Percentiles rank a stretch among this genome's conserved stretches.
phyloP scores from a whole-genome alignment of 2,888 invertebrate species.

The Drosophila siamana region DNA sequence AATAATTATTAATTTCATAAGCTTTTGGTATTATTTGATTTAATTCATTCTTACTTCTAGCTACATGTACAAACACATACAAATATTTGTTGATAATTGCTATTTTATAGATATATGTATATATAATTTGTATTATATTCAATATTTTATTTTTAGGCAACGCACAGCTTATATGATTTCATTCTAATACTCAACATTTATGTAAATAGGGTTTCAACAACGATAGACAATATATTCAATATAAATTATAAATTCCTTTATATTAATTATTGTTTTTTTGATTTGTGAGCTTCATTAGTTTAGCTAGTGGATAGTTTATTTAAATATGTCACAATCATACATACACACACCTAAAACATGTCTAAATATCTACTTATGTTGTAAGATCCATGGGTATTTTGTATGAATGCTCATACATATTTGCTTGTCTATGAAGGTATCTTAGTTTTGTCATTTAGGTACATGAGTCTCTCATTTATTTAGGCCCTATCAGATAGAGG shows the following conservation, averaged over 20 bases:
- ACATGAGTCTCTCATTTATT: constrained; percentile 80
- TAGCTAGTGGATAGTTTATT: constrained; percentile 24
- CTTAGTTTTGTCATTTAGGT: constrained; percentile 67
- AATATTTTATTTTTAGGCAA: constrained; percentile 40
- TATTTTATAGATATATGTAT: constrained; percentile 33
- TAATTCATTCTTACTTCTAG: constrained; percentile 54
- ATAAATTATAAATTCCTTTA: constrained; percentile 47
- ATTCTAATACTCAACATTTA: constrained; percentile 46
- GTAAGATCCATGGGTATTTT: constrained; percentile 22
- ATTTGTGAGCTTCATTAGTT: constrained; percentile 36
- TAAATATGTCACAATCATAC: constrained; percentile 46
- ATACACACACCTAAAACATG: constrained; percentile 63
- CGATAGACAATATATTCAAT: constrained; percentile 63
- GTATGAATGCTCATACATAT: constrained; percentile 11
- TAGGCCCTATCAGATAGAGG: constrained; percentile 54
- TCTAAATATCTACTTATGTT: constrained; percentile 62
- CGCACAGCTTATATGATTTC: constrained; percentile 48
- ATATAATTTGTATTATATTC: constrained; percentile 44
- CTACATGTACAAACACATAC: constrained; percentile 81
- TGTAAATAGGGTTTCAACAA: constrained; percentile 55
- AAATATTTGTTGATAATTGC: constrained; percentile 52
- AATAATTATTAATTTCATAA: constrained; percentile 30
- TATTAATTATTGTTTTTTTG: constrained; percentile 46
- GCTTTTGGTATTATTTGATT: constrained; percentile 29
- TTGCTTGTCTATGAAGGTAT: constrained; percentile 20